These are phyloP conservation scores for Melipona quadrifasciata DNA, from an alignment of 1,140 invertebrate species.

Conservation along the genomic window DNA sequence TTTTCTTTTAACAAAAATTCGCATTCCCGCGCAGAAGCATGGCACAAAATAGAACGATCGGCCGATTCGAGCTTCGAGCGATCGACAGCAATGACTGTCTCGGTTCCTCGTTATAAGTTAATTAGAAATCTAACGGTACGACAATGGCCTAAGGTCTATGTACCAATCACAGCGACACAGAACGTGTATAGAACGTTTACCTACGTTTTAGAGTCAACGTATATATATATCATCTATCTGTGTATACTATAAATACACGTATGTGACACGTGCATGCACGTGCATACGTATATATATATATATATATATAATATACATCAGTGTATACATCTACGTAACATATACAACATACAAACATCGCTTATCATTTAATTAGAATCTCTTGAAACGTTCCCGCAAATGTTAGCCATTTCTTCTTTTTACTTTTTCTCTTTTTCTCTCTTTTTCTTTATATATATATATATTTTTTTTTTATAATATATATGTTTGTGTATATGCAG, in stretches of 20 bases:
- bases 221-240: slow-evolving; percentile 26
- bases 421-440: neutral
- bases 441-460: slow-evolving; percentile 30
- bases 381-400: slow-evolving; percentile 7
- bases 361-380: slow-evolving; percentile 40
- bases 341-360: slow-evolving; percentile 71
- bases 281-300: slow-evolving; percentile 25
- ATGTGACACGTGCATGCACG: no score
- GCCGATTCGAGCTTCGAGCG: slow-evolving; percentile 39
- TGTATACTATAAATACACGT: slow-evolving; percentile 6
- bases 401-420: slow-evolving; percentile 2
- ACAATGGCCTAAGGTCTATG: slow-evolving; percentile 61
- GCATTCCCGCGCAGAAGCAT: neutral
- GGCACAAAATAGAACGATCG: neutral
- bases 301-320: slow-evolving; percentile 12
- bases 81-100: slow-evolving; percentile 50
- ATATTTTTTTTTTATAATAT: slow-evolving; percentile 23
- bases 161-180: slow-evolving; percentile 69
- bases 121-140: slow-evolving; percentile 52
- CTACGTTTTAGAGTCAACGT: slow-evolving; percentile 52
- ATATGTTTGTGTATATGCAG: slow-evolving; percentile 18
- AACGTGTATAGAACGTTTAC: slow-evolving; percentile 51
- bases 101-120: slow-evolving; percentile 1
- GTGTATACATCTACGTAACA: slow-evolving; percentile 27
- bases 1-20: no score